Evolutionary conservation across 1,140 invertebrate genomes (phyloP).

Genomic region (Brevipalpus yothersi): DNA sequence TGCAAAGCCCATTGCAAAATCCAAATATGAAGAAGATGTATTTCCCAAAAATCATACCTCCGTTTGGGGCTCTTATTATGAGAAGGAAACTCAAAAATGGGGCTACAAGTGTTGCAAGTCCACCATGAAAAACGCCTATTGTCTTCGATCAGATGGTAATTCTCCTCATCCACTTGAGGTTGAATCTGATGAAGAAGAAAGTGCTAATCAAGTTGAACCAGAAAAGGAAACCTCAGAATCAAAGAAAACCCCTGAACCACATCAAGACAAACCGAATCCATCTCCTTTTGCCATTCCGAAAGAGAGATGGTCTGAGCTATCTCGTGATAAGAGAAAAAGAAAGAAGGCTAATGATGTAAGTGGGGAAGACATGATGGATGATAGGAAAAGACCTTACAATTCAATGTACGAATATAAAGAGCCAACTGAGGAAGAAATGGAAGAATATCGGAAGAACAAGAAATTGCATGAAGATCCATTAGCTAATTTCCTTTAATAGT

Average conservation of each 20-base stretch:
- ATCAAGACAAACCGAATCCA: too few relatives aligned
- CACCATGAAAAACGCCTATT: constrained; percentile 49
- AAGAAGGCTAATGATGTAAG: constrained; percentile 2
- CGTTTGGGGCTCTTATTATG: constrained; percentile 92
- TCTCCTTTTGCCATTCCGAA: constrained; percentile 44
- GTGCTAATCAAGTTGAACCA: too few relatives aligned
- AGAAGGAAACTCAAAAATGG: constrained; percentile 48
- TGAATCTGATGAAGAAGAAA: too few relatives aligned
- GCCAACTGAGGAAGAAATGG: constrained; percentile 71
- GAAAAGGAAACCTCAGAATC: too few relatives aligned
- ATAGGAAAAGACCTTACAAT: constrained; percentile 73
- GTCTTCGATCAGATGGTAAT: constrained; percentile 8
- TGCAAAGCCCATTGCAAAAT: constrained; percentile 59
- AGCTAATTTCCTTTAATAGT: too few relatives aligned
- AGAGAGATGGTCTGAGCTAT: constrained; percentile 23
- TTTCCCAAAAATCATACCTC: constrained; percentile 71
- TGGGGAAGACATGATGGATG: constrained; percentile 31
- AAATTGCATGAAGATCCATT: background rate
- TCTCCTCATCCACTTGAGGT: too few relatives aligned
- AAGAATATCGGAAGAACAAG: constrained; percentile 63
- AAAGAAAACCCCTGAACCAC: too few relatives aligned
- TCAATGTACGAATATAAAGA: constrained; percentile 49
- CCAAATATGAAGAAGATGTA: constrained; percentile 85
- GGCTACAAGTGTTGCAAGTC: constrained; percentile 90
- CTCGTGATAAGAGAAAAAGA: background rate